Percentiles rank a stretch among this genome's conserved stretches.
Conservation (phyloP, 37 sponge, comb jelly and placozoan species). For the Ephydatia muelleri region DNA sequence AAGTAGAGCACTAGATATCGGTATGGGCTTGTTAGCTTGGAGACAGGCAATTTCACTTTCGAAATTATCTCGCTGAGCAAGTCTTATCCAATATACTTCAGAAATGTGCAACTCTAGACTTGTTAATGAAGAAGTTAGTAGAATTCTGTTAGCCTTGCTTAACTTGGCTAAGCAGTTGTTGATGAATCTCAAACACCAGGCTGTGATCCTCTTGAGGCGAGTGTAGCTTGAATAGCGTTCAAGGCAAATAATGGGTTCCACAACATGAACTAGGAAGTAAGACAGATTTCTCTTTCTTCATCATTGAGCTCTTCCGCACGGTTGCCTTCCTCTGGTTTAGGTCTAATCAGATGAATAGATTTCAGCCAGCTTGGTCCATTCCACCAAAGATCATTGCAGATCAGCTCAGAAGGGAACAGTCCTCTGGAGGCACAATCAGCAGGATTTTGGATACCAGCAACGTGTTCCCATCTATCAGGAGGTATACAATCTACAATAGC, state of each 20-base stretch:
- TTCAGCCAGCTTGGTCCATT: slow-evolving; percentile 24
- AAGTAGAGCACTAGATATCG: not conserved
- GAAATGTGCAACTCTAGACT: not conserved
- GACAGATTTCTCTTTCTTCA: slow-evolving; percentile 8
- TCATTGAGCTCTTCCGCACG: not conserved
- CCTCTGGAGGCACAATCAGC: slow-evolving; percentile 46
- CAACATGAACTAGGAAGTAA: not conserved
- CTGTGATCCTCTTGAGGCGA: slow-evolving; percentile 24
- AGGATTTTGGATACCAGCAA: slow-evolving; percentile 32
- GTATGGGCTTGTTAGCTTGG: slow-evolving; percentile 5
- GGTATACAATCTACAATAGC: slow-evolving; percentile 16
- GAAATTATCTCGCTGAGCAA: not conserved
- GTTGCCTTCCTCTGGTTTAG: too few species aligned
- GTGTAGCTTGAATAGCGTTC: slow-evolving; percentile 26
- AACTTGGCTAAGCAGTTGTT: slow-evolving; percentile 10
- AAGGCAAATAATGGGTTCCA: slow-evolving; percentile 1
- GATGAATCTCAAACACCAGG: slow-evolving; percentile 27
- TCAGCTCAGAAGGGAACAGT: slow-evolving; percentile 17
- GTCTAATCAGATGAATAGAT: too few species aligned
- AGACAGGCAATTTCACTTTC: not conserved
- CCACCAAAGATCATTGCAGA: slow-evolving; percentile 35
- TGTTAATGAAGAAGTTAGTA: not conserved
- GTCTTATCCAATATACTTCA: not conserved
- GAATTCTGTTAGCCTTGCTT: not conserved
- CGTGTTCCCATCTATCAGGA: slow-evolving; percentile 38